phyloP scores from a whole-genome alignment of 2,888 invertebrate species.

The Pristionchus fissidentatus region DNA sequence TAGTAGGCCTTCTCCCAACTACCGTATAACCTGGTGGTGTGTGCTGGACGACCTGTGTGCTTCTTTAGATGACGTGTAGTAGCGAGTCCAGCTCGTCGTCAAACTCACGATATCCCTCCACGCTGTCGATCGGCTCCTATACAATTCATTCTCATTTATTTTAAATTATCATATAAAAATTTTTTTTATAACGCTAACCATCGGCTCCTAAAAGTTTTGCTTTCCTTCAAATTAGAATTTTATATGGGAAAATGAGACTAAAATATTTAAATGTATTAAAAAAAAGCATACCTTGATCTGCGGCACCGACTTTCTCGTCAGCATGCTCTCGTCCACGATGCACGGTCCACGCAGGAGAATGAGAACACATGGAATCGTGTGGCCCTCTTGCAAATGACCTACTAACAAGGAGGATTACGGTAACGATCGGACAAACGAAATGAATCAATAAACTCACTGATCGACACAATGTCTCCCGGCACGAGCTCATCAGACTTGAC shows the following conservation, averaged over 20 bases:
- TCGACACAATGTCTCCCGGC: slow-evolving; percentile 96
- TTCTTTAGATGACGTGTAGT: slow-evolving; percentile 93
- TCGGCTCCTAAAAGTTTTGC: too few species aligned
- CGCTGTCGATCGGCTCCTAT: slow-evolving; percentile 88
- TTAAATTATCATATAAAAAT: too few species aligned
- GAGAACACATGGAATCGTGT: slow-evolving; percentile 90
- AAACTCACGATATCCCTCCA: slow-evolving; percentile 79
- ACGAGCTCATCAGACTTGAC: slow-evolving; percentile 85
- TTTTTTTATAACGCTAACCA: too few species aligned
- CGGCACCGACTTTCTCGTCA: slow-evolving; percentile 98
- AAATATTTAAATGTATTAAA: too few species aligned
- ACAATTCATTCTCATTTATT: slow-evolving; percentile 12
- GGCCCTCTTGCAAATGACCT: slow-evolving; percentile 88
- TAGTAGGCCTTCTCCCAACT: too few species aligned
- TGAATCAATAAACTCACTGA: slow-evolving; percentile 76
- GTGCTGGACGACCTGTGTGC: slow-evolving; percentile 98
- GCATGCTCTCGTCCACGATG: slow-evolving; percentile 98
- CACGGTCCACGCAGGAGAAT: slow-evolving; percentile 93
- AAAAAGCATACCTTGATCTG: slow-evolving; percentile 86
- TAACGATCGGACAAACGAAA: background rate
- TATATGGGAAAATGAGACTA: too few species aligned
- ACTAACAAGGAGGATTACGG: background rate
- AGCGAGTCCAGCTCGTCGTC: slow-evolving; percentile 89
- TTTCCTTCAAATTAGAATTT: background rate
- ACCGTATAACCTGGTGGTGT: slow-evolving; percentile 89